phyloP scores from a whole-genome alignment of 2,888 invertebrate genomes.

The Dastarcus helophoroides region DNA sequence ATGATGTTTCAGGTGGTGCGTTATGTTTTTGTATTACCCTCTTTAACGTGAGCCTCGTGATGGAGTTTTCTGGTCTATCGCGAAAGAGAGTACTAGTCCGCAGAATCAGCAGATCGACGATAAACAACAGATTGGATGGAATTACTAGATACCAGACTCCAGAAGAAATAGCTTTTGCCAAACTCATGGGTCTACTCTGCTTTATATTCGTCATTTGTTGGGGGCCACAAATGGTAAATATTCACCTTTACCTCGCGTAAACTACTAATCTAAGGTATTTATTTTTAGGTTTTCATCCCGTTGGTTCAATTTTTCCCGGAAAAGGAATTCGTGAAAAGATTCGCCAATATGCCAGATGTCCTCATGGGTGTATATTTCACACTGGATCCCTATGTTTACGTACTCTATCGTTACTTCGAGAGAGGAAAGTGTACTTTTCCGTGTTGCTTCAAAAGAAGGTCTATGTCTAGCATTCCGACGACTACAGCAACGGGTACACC shows the following conservation, averaged over 20 bases:
- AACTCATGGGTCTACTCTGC: conserved; percentile 73
- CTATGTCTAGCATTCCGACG: conserved; percentile 12
- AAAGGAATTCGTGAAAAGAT: conserved; percentile 32
- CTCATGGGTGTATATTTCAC: conserved; percentile 73
- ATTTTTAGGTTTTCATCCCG: conserved; percentile 51
- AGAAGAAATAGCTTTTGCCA: conserved; percentile 76
- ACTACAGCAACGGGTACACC: conserved; percentile 18
- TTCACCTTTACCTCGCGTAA: background rate
- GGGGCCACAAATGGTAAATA: conserved; percentile 74
- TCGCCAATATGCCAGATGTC: conserved; percentile 55
- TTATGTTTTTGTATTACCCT: conserved; percentile 66
- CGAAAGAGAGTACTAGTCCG: conserved; percentile 34
- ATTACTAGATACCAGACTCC: conserved; percentile 52
- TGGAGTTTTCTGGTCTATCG: conserved; percentile 54
- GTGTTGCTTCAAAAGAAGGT: conserved; percentile 19
- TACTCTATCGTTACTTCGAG: conserved; percentile 51
- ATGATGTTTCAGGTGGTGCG: conserved; percentile 50
- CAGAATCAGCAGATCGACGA: conserved; percentile 34
- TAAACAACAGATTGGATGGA: conserved; percentile 26
- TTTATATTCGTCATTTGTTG: conserved; percentile 75
- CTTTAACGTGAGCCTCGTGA: conserved; percentile 73
- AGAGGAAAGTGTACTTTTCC: conserved; percentile 20
- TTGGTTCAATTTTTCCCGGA: conserved; percentile 41
- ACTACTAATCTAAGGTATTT: conserved; percentile 8
- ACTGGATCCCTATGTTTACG: conserved; percentile 74